Evolutionary conservation across 2,888 invertebrate genomes (phyloP).

Genomic region (Cistogaster globosa): DNA sequence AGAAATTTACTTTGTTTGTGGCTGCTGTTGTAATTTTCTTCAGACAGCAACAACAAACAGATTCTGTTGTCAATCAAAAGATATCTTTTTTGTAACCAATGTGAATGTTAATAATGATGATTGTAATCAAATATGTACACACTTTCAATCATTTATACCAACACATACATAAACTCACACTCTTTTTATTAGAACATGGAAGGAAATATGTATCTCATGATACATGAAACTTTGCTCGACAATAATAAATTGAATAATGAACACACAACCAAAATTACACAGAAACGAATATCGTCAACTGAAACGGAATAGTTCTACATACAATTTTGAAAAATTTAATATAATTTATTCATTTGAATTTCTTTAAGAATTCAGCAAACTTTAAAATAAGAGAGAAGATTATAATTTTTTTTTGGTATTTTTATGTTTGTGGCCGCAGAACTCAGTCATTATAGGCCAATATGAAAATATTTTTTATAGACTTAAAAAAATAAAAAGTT

Average conservation of each 20-base stretch:
- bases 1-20: background rate
- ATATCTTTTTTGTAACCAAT: background rate
- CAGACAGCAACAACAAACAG: background rate
- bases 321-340: too few species aligned
- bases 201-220: constrained; percentile 39
- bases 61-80: constrained; percentile 48
- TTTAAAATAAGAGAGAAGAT: too few species aligned
- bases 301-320: background rate
- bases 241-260: constrained; percentile 36
- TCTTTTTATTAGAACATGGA: background rate
- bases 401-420: too few species aligned
- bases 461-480: too few species aligned
- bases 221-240: constrained; percentile 55
- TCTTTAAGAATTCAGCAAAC: too few species aligned
- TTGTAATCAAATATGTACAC: background rate
- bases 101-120: background rate
- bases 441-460: too few species aligned
- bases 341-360: too few species aligned
- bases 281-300: background rate
- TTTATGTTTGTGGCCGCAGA: too few species aligned
- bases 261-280: background rate
- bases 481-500: too few species aligned
- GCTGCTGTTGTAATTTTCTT: background rate
- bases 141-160: too few species aligned
- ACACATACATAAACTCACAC: background rate